These are phyloP conservation scores for Sussaba pulchella DNA, from an alignment of 2,888 invertebrate genomes.

Conservation along the genomic window DNA sequence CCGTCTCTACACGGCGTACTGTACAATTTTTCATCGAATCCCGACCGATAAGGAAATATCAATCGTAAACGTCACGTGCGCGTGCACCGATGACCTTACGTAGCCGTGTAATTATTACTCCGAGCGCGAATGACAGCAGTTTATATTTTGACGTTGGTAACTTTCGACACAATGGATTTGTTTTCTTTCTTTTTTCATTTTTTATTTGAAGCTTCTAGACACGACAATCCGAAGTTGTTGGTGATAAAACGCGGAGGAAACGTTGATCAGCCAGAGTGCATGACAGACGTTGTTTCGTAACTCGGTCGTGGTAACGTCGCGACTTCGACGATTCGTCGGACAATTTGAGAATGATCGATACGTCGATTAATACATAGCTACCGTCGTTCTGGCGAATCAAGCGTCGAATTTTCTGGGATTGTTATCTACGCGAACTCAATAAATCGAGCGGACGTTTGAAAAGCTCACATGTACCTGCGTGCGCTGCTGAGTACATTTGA, in stretches of 20 bases:
- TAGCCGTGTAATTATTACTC: not conserved
- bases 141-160: not conserved
- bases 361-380: not conserved
- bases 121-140: not conserved
- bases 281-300: slow-evolving; percentile 20
- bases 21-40: too few relatives aligned
- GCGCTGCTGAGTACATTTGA: too few relatives aligned
- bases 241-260: not conserved
- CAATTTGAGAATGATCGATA: slow-evolving; percentile 35
- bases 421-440: not conserved
- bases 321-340: slow-evolving; percentile 3
- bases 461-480: too few relatives aligned
- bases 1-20: too few relatives aligned
- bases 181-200: too few relatives aligned
- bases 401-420: slow-evolving; percentile 18
- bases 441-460: too few relatives aligned
- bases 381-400: slow-evolving; percentile 11
- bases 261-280: not conserved
- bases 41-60: slow-evolving; percentile 73
- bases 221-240: too few relatives aligned
- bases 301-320: slow-evolving; percentile 9
- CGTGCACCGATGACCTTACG: slow-evolving; percentile 57
- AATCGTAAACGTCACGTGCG: slow-evolving; percentile 73
- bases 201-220: too few relatives aligned
- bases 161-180: not conserved